Evolutionary conservation across 2,888 invertebrate genomes (phyloP), one percentile per base, ranked within the genome.

Genomic region (Hemicrepidius hirtus): DNA sequence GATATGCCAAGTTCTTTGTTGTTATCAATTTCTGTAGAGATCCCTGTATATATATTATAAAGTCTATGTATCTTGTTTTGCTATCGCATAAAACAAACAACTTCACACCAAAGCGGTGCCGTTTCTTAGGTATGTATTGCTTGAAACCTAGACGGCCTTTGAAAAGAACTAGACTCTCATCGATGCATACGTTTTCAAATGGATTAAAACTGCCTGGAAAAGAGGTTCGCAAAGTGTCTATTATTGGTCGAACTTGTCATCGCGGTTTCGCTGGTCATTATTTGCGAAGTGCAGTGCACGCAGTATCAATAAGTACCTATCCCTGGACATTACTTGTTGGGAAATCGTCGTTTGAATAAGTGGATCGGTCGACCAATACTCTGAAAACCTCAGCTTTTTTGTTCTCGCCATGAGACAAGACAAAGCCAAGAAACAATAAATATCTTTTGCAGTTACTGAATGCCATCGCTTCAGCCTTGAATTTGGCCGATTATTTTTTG

Each of bases 1-100:
- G 77, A 76, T 21, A 73, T 67, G n/a, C 77, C 76, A 18, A 78
- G 35, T 35, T 74, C 46, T 2, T 40, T n/a, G 9, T 18, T 67
- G 16, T 40, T 35, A 13, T 41, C 3, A 49, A 76, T 70, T 13
- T 76, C 55, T 9, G 70, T 72, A 7, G 55, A 32, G n/a, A 64
- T 60, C 4, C 77, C 78, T 2, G 76, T 76, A 40, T 81, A 79
- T 81, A 79, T 13, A 80, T 60, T 28, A 80, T 73, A 57, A 80
- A 70, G 32, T 80, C 73, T 49, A 80, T 68, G 60, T 74, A 77
- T 18, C 77, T 75, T 1, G 78, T 80, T 64, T 78, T 72, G 53
- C 69, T 72, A 57, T 80, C 77, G 64, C 82, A 82, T 37, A 82
- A 44, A 57, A 78, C 74, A 74, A 79, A 81, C 32, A 74, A 35